These are phyloP conservation scores for Cervus canadensis DNA, from an alignment of 2,113 vertebrate species.

Conservation along the genomic window DNA sequence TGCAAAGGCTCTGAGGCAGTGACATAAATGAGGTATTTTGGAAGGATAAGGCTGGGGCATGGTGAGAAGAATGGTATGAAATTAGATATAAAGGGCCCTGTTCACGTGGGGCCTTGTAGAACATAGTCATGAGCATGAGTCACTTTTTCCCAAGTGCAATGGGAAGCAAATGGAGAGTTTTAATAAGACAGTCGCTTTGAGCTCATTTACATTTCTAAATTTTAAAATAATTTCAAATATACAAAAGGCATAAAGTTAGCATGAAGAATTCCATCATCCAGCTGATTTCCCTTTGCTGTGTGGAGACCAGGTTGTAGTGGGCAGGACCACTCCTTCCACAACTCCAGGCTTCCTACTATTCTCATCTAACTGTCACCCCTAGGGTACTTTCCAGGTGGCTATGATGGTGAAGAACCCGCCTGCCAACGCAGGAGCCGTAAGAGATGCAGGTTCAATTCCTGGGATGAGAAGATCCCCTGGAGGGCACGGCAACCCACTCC, in stretches of 20 bases:
- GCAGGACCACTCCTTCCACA: not conserved
- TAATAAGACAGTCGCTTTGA: not conserved
- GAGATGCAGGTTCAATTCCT: not conserved
- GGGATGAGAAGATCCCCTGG: not conserved
- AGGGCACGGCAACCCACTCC: not conserved
- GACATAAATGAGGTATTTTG: not conserved
- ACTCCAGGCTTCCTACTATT: not conserved
- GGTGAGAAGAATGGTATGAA: not conserved
- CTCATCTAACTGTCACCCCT: not conserved
- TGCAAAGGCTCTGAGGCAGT: not conserved
- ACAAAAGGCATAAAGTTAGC: not conserved
- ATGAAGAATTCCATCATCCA: not conserved
- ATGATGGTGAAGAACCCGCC: not conserved
- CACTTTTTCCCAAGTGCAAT: not conserved
- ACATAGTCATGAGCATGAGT: rapidly evolving
- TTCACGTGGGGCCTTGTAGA: not conserved
- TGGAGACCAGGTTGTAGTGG: not conserved
- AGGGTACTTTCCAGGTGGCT: not conserved
- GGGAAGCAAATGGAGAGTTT: not conserved
- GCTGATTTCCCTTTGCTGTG: not conserved
- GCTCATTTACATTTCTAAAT: not conserved
- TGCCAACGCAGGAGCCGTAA: not conserved
- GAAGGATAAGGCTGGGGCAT: not conserved
- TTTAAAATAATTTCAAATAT: slow-evolving; percentile 2
- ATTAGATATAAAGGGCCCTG: not conserved